phyloP scores from a whole-genome alignment of 2,888 invertebrate genomes.

The Himalopsyche kuldschensis region DNA sequence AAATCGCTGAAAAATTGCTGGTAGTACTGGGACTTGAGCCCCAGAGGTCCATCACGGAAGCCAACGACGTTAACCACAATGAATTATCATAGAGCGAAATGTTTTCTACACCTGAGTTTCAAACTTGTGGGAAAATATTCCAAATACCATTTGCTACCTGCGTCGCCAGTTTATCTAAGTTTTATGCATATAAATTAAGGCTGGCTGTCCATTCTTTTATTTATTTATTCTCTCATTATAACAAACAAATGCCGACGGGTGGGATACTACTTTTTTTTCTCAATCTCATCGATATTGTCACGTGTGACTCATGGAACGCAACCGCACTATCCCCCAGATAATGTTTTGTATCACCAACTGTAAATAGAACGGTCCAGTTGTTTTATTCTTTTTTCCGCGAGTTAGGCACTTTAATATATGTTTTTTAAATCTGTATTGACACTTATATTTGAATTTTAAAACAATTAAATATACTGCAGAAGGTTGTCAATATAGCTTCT shows the following conservation, averaged over 20 bases:
- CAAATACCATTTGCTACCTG: conserved; percentile 19
- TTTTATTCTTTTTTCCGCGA: too few species aligned
- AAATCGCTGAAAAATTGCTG: too few species aligned
- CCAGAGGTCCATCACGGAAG: too few species aligned
- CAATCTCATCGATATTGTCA: neutral
- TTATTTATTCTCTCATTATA: conserved; percentile 13
- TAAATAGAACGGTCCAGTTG: too few species aligned
- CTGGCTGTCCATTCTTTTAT: conserved; percentile 11
- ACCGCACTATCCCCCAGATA: neutral
- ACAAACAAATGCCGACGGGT: neutral
- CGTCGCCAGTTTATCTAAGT: conserved; percentile 22
- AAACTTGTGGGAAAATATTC: conserved; percentile 3
- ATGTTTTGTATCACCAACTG: neutral
- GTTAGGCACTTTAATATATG: too few species aligned
- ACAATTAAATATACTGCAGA: too few species aligned
- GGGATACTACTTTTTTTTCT: neutral
- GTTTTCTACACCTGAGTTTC: neutral
- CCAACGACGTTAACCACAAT: too few species aligned
- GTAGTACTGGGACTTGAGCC: too few species aligned
- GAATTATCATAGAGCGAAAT: neutral
- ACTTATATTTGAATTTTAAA: too few species aligned
- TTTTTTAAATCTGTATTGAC: too few species aligned
- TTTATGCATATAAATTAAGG: conserved; percentile 27
- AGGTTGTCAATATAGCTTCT: too few species aligned
- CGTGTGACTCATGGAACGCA: neutral